Percentiles rank a stretch among this genome's conserved stretches.
Evolutionary conservation across 2,797 vertebrate genomes (phyloP).

Genomic region (Emydoidea blandingii): DNA sequence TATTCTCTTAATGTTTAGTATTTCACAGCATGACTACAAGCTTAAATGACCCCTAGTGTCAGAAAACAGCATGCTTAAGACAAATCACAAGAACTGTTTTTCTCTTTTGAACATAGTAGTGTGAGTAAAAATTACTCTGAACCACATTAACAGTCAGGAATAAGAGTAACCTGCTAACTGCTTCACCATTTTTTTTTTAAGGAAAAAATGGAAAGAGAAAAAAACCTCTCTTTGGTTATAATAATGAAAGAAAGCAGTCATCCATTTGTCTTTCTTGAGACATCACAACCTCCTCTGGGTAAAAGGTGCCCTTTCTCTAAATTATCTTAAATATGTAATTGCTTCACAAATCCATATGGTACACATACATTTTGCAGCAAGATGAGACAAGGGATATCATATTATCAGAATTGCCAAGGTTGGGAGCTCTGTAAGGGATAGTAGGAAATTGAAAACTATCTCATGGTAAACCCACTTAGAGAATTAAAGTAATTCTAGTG

Average conservation of each 20-base stretch:
- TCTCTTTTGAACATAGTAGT: neutral
- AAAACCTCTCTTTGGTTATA: neutral
- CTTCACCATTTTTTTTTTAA: neutral
- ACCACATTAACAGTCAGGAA: neutral
- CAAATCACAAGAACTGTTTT: neutral
- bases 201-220: neutral
- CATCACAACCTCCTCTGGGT: neutral
- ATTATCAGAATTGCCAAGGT: neutral
- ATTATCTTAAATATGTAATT: neutral
- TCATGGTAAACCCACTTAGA: neutral
- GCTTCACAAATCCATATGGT: neutral
- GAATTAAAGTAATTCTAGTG: neutral
- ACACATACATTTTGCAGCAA: neutral
- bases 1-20: conserved; percentile 8
- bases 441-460: neutral
- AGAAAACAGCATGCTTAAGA: neutral
- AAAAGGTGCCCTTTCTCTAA: neutral
- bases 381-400: neutral
- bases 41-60: conserved; percentile 41
- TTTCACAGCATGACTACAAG: conserved; percentile 13
- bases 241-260: neutral
- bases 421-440: neutral
- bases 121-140: neutral
- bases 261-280: neutral
- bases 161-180: neutral